These are phyloP conservation scores for Gorsachius goisagi DNA, from an alignment of 2,113 vertebrate genomes.

Conservation along the genomic window DNA sequence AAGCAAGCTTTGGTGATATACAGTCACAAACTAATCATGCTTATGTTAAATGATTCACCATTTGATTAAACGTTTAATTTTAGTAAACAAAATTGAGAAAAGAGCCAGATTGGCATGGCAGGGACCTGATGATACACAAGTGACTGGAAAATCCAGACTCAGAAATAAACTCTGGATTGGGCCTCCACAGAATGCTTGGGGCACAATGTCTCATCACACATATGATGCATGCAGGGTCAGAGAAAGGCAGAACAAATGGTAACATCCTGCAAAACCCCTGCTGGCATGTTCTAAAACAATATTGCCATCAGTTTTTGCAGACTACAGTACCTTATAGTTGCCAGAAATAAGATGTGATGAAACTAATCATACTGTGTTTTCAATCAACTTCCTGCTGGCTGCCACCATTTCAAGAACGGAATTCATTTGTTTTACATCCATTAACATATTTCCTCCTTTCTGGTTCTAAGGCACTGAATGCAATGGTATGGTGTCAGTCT, in stretches of 20 bases:
- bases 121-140: slow-evolving; percentile 15
- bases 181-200: not conserved
- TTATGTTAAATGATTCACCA: slow-evolving; percentile 24
- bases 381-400: slow-evolving; percentile 57
- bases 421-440: slow-evolving; percentile 20
- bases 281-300: slow-evolving; percentile 32
- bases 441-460: slow-evolving; percentile 17
- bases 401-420: slow-evolving; percentile 51
- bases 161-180: slow-evolving; percentile 7
- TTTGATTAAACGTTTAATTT: slow-evolving; percentile 54
- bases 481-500: not conserved
- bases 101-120: slow-evolving; percentile 9
- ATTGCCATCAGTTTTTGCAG: slow-evolving; percentile 6
- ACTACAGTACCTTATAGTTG: slow-evolving; percentile 28
- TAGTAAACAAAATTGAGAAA: slow-evolving; percentile 38
- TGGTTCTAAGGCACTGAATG: not conserved
- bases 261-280: slow-evolving; percentile 8
- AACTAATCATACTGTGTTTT: slow-evolving; percentile 59
- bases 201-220: slow-evolving; percentile 14
- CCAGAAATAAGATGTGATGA: slow-evolving; percentile 56
- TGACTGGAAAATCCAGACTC: slow-evolving; percentile 25
- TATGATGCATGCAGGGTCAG: not conserved
- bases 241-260: slow-evolving; percentile 26
- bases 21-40: not conserved
- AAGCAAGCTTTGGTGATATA: not conserved